Conservation (phyloP, 2,113 vertebrate genomes). For the Hyla sarda region DNA sequence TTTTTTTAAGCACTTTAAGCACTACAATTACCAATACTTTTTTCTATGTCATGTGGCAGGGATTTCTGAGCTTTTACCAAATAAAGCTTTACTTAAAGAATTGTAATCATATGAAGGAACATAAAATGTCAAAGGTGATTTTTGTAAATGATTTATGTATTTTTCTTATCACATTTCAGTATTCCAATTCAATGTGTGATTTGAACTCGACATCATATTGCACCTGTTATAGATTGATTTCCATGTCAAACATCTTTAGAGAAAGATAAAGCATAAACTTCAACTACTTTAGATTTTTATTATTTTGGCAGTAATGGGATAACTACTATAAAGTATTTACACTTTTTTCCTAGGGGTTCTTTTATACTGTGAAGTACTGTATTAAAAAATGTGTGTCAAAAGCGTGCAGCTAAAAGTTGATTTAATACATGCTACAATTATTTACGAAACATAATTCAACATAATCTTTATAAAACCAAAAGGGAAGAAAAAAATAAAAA, state of each 20-base stretch:
- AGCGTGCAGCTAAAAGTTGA: too few species aligned
- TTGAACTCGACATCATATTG: background rate
- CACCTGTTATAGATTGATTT: conserved; percentile 13
- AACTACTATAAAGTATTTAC: background rate
- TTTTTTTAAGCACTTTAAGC: too few species aligned
- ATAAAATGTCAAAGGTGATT: conserved; percentile 4
- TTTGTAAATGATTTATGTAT: conserved; percentile 20
- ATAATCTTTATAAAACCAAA: too few species aligned
- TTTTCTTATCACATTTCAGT: background rate
- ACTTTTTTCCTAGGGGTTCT: too few species aligned
- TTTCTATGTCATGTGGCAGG: background rate
- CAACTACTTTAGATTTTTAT: background rate
- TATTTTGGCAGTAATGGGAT: background rate
- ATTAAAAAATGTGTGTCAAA: too few species aligned
- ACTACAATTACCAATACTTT: too few species aligned
- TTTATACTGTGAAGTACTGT: too few species aligned
- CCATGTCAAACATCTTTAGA: background rate
- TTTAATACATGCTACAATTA: too few species aligned
- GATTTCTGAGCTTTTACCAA: background rate
- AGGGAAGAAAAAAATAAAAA: too few species aligned
- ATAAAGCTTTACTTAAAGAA: background rate
- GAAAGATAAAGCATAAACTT: conserved; percentile 1
- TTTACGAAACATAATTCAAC: too few species aligned
- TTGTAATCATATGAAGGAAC: background rate
- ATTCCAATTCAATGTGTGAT: conserved; percentile 9